These are phyloP conservation scores for Leptopilina myrica DNA, from an alignment of 2,888 invertebrate species.

Conservation along the genomic window DNA sequence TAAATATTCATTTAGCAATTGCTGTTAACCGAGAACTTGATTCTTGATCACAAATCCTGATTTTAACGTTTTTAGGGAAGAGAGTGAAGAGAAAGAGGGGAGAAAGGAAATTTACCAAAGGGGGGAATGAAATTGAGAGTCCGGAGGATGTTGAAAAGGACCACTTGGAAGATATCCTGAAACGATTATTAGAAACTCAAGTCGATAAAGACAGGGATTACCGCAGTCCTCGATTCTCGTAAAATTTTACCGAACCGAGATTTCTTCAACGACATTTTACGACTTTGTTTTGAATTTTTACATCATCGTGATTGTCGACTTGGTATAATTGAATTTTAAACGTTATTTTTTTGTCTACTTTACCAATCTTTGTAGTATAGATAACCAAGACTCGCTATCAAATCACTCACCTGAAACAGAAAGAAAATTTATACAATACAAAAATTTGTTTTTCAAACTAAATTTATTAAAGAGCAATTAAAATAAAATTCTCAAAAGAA, in stretches of 20 bases:
- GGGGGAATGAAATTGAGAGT: no score
- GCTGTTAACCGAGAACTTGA: slow-evolving; percentile 14
- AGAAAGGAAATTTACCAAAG: no score
- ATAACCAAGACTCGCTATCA: background rate
- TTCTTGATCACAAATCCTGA: slow-evolving; percentile 43
- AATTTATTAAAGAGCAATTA: no score
- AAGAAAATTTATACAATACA: slow-evolving; percentile 23
- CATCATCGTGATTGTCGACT: slow-evolving; percentile 25
- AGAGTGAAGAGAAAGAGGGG: background rate
- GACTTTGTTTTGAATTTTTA: slow-evolving; percentile 64
- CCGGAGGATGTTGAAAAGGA: slow-evolving; percentile 15
- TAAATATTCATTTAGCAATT: slow-evolving; percentile 50
- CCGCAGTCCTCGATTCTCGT: slow-evolving; percentile 55
- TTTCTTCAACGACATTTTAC: slow-evolving; percentile 58
- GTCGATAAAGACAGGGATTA: slow-evolving; percentile 71
- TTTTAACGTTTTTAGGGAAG: slow-evolving; percentile 39
- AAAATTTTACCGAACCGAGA: slow-evolving; percentile 57
- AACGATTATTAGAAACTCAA: slow-evolving; percentile 64
- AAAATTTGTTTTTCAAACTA: no score
- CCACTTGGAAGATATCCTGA: slow-evolving; percentile 47
- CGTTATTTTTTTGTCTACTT: background rate
- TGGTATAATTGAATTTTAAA: slow-evolving; percentile 41
- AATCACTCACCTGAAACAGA: slow-evolving; percentile 56
- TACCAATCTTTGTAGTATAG: background rate
- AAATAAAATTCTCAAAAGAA: no score